Conservation (phyloP, 2,888 invertebrate genomes). For the Ornithoptera alexandrae region DNA sequence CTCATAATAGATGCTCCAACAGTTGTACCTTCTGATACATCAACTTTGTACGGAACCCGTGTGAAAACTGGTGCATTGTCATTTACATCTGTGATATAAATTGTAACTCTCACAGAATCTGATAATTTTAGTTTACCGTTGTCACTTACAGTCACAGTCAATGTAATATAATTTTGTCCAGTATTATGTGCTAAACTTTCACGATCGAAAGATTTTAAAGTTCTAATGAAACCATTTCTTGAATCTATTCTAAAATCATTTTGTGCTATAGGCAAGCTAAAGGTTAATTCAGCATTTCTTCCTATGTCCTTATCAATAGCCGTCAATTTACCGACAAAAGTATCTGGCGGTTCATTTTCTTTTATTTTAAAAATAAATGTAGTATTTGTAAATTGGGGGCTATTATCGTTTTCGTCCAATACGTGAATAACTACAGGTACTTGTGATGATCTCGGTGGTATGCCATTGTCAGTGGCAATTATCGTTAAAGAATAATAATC, state of each 20-base stretch:
- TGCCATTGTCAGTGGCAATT: conserved; percentile 89
- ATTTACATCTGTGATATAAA: conserved; percentile 94
- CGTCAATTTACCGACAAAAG: conserved; percentile 94
- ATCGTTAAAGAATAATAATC: conserved; percentile 95
- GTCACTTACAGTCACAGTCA: conserved; percentile 93
- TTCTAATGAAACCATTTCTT: conserved; percentile 94
- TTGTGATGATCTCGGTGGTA: conserved; percentile 87
- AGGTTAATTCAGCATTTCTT: conserved; percentile 93
- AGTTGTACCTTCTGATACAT: conserved; percentile 91
- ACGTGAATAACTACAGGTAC: conserved; percentile 96
- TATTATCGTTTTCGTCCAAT: conserved; percentile 97
- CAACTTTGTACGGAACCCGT: conserved; percentile 91
- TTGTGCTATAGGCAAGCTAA: conserved; percentile 86
- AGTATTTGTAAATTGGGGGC: conserved; percentile 93
- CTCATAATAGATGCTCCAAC: conserved; percentile 91
- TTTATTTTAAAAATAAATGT: conserved; percentile 94
- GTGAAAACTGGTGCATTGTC: conserved; percentile 93
- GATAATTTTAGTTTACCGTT: conserved; percentile 87
- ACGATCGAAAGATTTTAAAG: conserved; percentile 91
- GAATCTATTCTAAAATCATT: conserved; percentile 93
- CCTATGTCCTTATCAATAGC: conserved; percentile 95
- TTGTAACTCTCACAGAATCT: conserved; percentile 92
- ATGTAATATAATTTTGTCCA: conserved; percentile 88
- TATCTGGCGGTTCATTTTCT: conserved; percentile 92
- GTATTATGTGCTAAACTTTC: conserved; percentile 89